Conservation (phyloP, 2,113 vertebrate genomes). For the Myotis brandtii region DNA sequence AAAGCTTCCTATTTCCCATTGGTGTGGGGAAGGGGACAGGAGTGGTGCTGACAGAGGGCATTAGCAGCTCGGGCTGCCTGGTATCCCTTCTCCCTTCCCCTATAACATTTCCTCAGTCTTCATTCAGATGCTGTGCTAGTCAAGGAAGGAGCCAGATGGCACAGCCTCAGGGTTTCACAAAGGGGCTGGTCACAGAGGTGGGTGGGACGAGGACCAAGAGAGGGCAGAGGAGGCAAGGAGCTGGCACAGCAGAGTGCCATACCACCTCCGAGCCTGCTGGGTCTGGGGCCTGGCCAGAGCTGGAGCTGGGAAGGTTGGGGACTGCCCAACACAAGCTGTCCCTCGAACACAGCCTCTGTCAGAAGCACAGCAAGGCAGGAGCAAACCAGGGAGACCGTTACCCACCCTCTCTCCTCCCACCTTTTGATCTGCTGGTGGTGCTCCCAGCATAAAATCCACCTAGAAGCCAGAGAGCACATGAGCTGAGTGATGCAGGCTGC, state of each 20-base stretch:
- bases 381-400: background rate
- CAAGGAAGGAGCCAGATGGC: background rate
- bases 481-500: background rate
- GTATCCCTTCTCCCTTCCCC: background rate
- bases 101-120: background rate
- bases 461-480: background rate
- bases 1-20: background rate
- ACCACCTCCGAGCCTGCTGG: background rate
- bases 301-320: background rate
- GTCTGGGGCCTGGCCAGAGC: background rate
- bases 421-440: background rate
- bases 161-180: background rate
- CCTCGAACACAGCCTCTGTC: background rate
- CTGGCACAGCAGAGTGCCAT: background rate
- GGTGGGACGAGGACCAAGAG: background rate
- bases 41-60: background rate
- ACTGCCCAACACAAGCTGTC: fast-evolving
- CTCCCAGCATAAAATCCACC: background rate
- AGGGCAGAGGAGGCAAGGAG: background rate
- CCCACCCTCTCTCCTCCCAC: background rate
- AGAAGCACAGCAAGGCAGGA: background rate
- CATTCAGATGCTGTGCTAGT: background rate
- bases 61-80: background rate
- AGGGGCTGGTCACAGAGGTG: background rate
- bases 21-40: background rate